Evolutionary conservation across 2,888 invertebrate genomes (phyloP), one percentile per base, ranked within the genome.

Genomic region (Meiosimyza platycephala): DNA sequence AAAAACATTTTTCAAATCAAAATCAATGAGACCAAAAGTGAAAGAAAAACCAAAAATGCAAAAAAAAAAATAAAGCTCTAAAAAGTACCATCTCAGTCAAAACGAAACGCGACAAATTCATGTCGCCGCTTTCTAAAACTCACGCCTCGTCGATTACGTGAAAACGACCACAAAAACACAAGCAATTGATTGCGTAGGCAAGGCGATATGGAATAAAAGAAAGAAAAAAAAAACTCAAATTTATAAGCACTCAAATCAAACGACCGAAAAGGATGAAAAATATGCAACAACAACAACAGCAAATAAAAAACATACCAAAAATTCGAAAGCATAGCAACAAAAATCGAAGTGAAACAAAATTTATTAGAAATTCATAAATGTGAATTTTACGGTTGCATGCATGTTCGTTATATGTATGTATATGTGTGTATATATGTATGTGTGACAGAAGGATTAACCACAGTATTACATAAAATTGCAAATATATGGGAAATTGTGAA

Each of bases 301-400:
- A 28, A 28, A 22, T 22, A 22, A 22, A 2, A 28, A 28, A 28
- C 28, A n/a, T 13, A n/a, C 22, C 22, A 60, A 12, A 33, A 60
- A 40, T 28, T 47, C 16, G n/a, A 13, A 33, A 13, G 18, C 18
- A 16, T 16, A 54, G 54, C 15, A 7, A 13, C 11, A 54, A 54
- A 54, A 54, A 55, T 22, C 16, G 22, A 18, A 18, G 13, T 12
- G 18, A 55, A 55, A 55, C 18, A 28, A 47, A 62, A 62, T 62
- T 40, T 62, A 62, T 62, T 62, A 62, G 62, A 47, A 47, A 62
- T n/a, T n/a, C 62, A 62, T 62, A 62, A 62, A 62, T 62, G 62
- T 40, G 62, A 47, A 40, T 40, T 62, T 62, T 62, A 55, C 22
- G 55, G 55, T 22, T 55, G 22, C 18, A 15, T 12, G 11, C 13